phyloP scores from a whole-genome alignment of 2,888 invertebrate genomes.

The Euphydryas editha region DNA sequence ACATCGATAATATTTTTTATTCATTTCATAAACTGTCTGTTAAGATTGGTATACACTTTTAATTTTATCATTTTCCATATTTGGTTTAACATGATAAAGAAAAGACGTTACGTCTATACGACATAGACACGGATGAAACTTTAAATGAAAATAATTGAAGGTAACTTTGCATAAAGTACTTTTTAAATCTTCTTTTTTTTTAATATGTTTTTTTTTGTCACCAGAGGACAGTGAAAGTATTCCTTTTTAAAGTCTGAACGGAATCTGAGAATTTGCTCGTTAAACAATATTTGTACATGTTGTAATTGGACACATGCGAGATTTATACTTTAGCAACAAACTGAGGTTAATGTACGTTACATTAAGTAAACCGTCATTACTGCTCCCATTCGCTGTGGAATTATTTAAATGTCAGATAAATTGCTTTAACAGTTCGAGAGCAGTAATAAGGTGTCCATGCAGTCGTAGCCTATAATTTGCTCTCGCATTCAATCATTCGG shows the following conservation, averaged over 20 bases:
- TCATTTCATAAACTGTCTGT: too few species aligned
- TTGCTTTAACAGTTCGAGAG: constrained; percentile 78
- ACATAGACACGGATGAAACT: too few species aligned
- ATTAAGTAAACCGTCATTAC: constrained; percentile 70
- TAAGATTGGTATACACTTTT: too few species aligned
- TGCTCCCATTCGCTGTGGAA: constrained; percentile 66
- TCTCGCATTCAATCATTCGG: constrained; percentile 77
- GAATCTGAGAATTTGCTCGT: background rate
- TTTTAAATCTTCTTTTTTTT: too few species aligned
- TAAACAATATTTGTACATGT: constrained; percentile 33
- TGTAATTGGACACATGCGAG: constrained; percentile 39
- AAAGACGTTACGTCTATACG: too few species aligned
- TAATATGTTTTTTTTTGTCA: background rate
- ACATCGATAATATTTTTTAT: too few species aligned
- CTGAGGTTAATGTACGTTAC: constrained; percentile 52
- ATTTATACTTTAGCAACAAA: constrained; percentile 37
- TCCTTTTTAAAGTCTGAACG: background rate
- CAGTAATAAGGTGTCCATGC: constrained; percentile 76
- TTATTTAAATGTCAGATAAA: constrained; percentile 83
- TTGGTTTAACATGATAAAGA: too few species aligned
- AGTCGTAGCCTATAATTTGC: constrained; percentile 74
- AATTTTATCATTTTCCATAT: too few species aligned
- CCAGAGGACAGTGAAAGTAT: background rate
- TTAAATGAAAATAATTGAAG: too few species aligned
- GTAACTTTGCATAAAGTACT: too few species aligned